phyloP scores from a whole-genome alignment of 1,140 invertebrate species.

The Lasioglossum baleicum region DNA sequence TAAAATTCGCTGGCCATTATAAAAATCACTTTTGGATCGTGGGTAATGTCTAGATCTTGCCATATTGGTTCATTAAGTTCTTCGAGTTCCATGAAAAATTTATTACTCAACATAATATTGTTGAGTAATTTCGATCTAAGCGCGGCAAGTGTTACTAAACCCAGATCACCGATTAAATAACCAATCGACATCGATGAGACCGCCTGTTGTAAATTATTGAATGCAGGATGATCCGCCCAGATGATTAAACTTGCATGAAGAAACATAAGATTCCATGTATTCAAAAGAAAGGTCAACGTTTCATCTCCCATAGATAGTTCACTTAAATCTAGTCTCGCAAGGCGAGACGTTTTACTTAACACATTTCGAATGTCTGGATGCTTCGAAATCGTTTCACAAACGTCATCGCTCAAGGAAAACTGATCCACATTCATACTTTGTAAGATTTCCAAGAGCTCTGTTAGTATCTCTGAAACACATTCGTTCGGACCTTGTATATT shows the following conservation, averaged over 20 bases:
- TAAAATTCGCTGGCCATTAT: constrained; percentile 71
- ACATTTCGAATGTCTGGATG: constrained; percentile 56
- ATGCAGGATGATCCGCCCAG: constrained; percentile 62
- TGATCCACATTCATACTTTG: constrained; percentile 32
- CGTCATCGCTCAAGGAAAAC: constrained; percentile 41
- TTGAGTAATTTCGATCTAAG: constrained; percentile 71
- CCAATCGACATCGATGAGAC: constrained; percentile 69
- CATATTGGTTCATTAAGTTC: constrained; percentile 73
- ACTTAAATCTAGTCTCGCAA: constrained; percentile 69
- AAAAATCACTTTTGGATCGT: constrained; percentile 72
- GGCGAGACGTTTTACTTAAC: constrained; percentile 65
- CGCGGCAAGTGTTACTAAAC: constrained; percentile 70
- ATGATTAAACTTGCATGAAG: constrained; percentile 65
- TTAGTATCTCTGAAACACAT: constrained; percentile 68
- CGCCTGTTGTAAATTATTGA: constrained; percentile 60
- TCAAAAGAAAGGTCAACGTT: constrained; percentile 73
- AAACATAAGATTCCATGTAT: constrained; percentile 74
- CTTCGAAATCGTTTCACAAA: constrained; percentile 51
- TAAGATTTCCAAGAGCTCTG: constrained; percentile 61
- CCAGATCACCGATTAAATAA: constrained; percentile 74
- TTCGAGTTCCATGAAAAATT: constrained; percentile 62
- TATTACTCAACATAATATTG: constrained; percentile 44
- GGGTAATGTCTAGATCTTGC: constrained; percentile 72
- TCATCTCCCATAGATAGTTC: constrained; percentile 73
- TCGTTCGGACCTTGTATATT: constrained; percentile 65